Evolutionary conservation across 2,797 vertebrate genomes (phyloP), one percentile per base, ranked within the genome.

Genomic region (Sebastes hopkinsi): DNA sequence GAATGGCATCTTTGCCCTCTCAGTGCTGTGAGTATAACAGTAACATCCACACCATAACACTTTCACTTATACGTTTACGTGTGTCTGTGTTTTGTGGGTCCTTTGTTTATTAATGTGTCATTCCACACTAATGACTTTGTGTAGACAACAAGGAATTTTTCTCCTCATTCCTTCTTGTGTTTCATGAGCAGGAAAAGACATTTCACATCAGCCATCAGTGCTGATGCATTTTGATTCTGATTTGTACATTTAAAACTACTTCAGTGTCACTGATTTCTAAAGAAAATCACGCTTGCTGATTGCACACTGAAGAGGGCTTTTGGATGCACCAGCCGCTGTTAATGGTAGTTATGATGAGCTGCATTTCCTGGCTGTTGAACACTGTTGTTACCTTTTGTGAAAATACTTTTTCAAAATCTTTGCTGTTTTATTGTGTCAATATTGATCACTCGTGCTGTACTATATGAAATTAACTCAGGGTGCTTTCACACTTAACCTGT

Each of bases 21-120:
- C 99, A 99, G 94, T 99, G 98, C 94, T 99, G 99, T 99, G 95
- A 98, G 99, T 98, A 27, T 29, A 8, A 27, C 18, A 59, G 6
- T 16, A 23, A 14, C 25, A 25, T 70, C 67, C 14, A 25, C 54
- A 27, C n/a, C 22, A 38, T 8, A 27, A 4, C 56, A 52, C 61
- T 52, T 58, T 80, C 23, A 67, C 23, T 4, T 54, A 1, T 20
- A 20, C 2, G 1, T 69, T 22, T n/a, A 10, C 8, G 20, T 29
- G 23, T 60, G 32, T 54, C 18, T 65, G 25, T 61, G 38, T 36
- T 74, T 9, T 27, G n/a, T 54, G 5, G 11, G 13, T 69, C 11
- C 16, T 60, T n/a, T 76, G 52, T 64, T 67, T 4, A 25, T 20
- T 34, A 6, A 58, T 23, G 50, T 50, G 12, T 52, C 6, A 34